A percentile compares a stretch with the other conserved stretches of the same genome.
phyloP scores from a whole-genome alignment of 1,140 invertebrate genomes.

The Dreissena polymorpha region DNA sequence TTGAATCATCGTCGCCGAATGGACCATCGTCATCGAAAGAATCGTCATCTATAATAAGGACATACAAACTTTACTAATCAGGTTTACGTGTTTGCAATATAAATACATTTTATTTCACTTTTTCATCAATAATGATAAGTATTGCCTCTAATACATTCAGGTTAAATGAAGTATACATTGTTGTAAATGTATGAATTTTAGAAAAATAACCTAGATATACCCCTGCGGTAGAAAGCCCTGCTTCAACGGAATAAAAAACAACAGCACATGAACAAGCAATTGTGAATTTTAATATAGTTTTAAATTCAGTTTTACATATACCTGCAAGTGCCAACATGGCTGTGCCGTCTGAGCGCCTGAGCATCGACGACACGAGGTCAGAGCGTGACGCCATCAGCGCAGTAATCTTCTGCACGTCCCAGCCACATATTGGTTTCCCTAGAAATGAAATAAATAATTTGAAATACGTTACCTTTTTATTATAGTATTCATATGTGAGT shows the following conservation, averaged over 20 bases:
- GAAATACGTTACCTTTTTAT: too few relatives aligned
- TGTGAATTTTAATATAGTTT: not conserved
- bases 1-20: not conserved
- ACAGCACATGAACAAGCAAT: not conserved
- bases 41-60: not conserved
- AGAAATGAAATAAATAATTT: not conserved
- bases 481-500: not conserved
- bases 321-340: not conserved
- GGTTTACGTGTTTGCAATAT: not conserved
- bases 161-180: too few relatives aligned
- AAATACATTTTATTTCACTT: not conserved
- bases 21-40: not conserved
- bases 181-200: too few relatives aligned
- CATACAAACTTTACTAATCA: not conserved
- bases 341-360: not conserved
- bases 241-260: too few relatives aligned
- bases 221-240: too few relatives aligned
- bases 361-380: slow-evolving; percentile 21
- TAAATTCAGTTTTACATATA: not conserved
- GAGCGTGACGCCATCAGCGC: slow-evolving; percentile 20
- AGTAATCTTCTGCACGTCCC: not conserved
- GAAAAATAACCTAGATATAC: too few relatives aligned
- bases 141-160: not conserved
- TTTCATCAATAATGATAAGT: not conserved
- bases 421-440: slow-evolving; percentile 17